Conservation (phyloP, 2,888 invertebrate genomes). For the Panorpa germanica region DNA sequence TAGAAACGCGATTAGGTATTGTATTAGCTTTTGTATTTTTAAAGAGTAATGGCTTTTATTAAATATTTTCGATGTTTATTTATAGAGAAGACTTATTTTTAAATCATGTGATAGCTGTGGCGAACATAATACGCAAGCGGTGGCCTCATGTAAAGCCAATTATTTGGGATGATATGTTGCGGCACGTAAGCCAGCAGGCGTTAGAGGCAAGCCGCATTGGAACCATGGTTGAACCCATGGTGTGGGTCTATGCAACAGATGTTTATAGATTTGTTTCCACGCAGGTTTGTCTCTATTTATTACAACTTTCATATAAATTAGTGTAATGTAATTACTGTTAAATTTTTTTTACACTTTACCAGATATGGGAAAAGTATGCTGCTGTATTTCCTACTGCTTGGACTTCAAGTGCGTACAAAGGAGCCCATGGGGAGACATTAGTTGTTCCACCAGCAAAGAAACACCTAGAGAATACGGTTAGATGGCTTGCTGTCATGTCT, state of each 20-base stretch:
- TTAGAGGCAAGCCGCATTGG: slow-evolving; percentile 42
- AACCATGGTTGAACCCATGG: slow-evolving; percentile 54
- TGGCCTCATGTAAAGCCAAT: slow-evolving; percentile 39
- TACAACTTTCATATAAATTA: not conserved
- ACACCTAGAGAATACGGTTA: slow-evolving; percentile 49
- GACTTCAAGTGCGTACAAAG: slow-evolving; percentile 60
- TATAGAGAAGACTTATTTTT: slow-evolving; percentile 40
- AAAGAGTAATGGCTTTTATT: not conserved
- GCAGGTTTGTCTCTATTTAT: slow-evolving; percentile 11
- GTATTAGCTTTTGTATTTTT: too few species aligned
- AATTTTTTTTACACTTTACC: slow-evolving; percentile 10
- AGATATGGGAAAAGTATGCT: slow-evolving; percentile 46
- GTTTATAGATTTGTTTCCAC: slow-evolving; percentile 36
- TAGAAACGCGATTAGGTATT: too few species aligned
- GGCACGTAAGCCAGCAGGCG: slow-evolving; percentile 37
- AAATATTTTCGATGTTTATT: slow-evolving; percentile 14
- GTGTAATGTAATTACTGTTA: slow-evolving; percentile 11
- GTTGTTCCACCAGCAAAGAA: slow-evolving; percentile 43
- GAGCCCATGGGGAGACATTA: slow-evolving; percentile 51
- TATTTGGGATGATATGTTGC: slow-evolving; percentile 69
- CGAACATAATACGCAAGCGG: slow-evolving; percentile 33
- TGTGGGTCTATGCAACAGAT: slow-evolving; percentile 63
- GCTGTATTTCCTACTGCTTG: slow-evolving; percentile 47
- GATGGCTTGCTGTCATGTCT: slow-evolving; percentile 47
- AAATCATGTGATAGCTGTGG: slow-evolving; percentile 38